Evolutionary conservation across 1,140 invertebrate genomes (phyloP), one percentile per base, ranked within the genome.

Genomic region (Euwallacea similis): DNA sequence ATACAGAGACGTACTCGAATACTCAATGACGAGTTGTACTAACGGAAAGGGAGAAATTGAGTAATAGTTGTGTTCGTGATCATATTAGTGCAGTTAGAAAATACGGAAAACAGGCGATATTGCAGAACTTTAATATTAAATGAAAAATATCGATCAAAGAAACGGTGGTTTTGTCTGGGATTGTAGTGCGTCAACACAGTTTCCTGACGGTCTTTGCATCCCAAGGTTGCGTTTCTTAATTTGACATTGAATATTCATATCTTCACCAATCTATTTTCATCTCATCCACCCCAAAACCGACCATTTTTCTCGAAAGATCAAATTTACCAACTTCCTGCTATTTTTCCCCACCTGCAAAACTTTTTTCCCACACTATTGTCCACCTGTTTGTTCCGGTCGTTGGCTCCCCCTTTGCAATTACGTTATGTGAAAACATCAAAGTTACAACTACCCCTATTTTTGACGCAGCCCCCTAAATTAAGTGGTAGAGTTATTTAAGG

Each of bases 1-100:
- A 63, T 63, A 59, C 69, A 70, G 69, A 13, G 43, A 11, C 61
- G 69, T 59, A 70, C 53, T 70, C 13, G 58, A 53, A 61, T 67
- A 43, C 65, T 11, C 9, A 67, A 65, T 65, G 21, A 42, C 9
- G 46, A 3, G 46, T 50, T 50, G 9, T 50, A 11, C 6, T 11
- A 50, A 50, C 46, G 46, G 21, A 33, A 33, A 33, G 21, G 21
- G 21, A 33, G 21, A 33, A 33, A 33, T 33, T 33, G 21, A 33
- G 21, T 33, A 33, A 33, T 33, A 33, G 21, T 33, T 33, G 21
- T 33, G 21, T 33, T 33, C 21, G 4, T 33, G 21, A 33, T 33
- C 4, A 33, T 33, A 2, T 33, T 33, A 33, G 21, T 33, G 21
- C 21, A 33, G 21, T 33, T 33, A 33, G 21, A 33, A 33, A 33